Evolutionary conservation across 64 coral and sea anemone species (phyloP).

Genomic region (Orbicella faveolata): DNA sequence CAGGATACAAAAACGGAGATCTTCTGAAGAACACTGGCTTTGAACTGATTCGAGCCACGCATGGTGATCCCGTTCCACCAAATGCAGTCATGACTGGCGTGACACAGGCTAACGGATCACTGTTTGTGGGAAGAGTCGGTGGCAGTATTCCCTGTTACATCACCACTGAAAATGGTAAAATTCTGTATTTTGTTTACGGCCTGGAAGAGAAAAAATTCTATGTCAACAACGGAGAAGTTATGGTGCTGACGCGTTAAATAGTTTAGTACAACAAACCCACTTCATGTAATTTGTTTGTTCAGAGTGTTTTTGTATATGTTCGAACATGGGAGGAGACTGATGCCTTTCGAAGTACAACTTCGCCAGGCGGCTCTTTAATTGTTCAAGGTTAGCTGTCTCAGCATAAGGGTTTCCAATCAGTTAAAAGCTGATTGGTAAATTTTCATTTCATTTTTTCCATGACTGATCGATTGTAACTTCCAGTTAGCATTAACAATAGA

Average conservation of each 20-base stretch:
- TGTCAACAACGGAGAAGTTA: background rate
- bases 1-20: background rate
- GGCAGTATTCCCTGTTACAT: background rate
- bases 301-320: too few species aligned
- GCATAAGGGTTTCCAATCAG: too few species aligned
- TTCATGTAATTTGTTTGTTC: too few species aligned
- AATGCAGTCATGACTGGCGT: background rate
- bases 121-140: slow-evolving; percentile 9
- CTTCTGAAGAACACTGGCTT: background rate
- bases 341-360: too few species aligned
- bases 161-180: background rate
- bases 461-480: too few species aligned
- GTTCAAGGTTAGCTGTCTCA: too few species aligned
- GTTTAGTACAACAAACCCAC: too few species aligned
- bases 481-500: too few species aligned
- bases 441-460: too few species aligned
- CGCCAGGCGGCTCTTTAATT: too few species aligned
- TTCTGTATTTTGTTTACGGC: background rate
- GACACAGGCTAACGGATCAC: background rate
- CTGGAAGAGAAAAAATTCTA: background rate
- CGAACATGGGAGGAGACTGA: too few species aligned
- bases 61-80: background rate
- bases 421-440: too few species aligned
- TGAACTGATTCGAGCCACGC: background rate
- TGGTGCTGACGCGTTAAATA: background rate